Base-by-base conservation (phyloP, 2,113 vertebrate species). In the Sylvia atricapilla region DNA sequence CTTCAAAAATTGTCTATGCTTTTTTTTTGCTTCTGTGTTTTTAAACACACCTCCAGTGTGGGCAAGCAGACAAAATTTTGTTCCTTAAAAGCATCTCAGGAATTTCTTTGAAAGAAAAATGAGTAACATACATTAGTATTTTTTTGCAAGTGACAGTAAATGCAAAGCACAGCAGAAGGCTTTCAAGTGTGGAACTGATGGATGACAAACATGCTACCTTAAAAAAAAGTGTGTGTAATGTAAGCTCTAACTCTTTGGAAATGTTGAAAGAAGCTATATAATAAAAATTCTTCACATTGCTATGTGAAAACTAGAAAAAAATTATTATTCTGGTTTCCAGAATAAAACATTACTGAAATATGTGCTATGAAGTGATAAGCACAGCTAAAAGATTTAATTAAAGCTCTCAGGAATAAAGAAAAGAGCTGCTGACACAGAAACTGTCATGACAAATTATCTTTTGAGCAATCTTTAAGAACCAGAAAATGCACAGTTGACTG, bases 341-440 rank as follows among this genome's bases (percentile, higher is more conserved):
- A 89, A 85, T 85, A 76, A 91, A 91, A 93, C 58, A 74, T 24
- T 78, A 72, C 58, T 85, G 64, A 95, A 95, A 87, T 93, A 62
- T 84, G 41, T 85, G 46, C 33, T 93, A 47, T 58, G 72, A 83
- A 90, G 25, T 84, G 67, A 82, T 75, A 92, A 89, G 59, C 47
- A 91, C 56, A 80, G 88, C 37, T 67, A 68, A 87, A 93, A 95
- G 28, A 68, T 92, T 82, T 95, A 96, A 97, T 89, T 94, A 80
- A 92, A 92, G 22, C 75, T 92, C 81, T 58, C 44, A 83, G 56
- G 93, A 95, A 73, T 84, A 95, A 82, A 89, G 50, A 67, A 92
- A 86, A 73, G 55, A 84, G 7, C 23, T 89, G 84, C 69, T 69
- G 80, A 89, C 68, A 95, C 12, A 89, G 67, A 81, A 88, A 76